Evolutionary conservation across 2,797 vertebrate genomes (phyloP).

Genomic region (Mycteria americana): DNA sequence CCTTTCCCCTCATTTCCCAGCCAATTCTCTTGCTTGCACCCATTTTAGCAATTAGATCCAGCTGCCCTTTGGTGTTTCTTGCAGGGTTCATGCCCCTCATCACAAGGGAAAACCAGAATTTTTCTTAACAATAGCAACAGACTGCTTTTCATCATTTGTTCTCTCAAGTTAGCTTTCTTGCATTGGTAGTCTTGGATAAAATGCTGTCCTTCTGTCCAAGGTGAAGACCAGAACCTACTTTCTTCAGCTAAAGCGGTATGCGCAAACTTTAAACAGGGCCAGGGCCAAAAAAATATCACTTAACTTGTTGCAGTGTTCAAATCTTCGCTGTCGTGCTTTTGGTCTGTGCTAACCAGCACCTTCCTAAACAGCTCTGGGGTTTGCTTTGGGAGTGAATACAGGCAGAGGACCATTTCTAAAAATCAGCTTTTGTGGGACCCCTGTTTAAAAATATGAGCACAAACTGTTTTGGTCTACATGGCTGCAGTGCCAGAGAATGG

Average conservation of each 20-base stretch:
- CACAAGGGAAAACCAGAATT: not conserved
- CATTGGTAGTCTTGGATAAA: not conserved
- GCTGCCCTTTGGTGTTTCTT: not conserved
- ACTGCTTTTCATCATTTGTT: not conserved
- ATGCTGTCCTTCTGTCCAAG: not conserved
- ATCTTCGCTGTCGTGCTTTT: not conserved
- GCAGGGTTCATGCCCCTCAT: rapidly evolving
- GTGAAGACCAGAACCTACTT: not conserved
- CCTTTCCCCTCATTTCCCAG: not conserved
- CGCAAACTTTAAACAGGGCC: not conserved
- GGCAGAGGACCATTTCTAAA: not conserved
- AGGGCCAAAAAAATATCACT: not conserved
- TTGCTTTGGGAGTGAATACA: not conserved
- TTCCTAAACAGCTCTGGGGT: not conserved
- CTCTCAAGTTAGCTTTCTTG: not conserved
- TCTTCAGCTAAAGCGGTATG: not conserved
- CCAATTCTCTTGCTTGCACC: not conserved
- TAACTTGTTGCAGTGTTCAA: not conserved
- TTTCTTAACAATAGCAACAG: not conserved
- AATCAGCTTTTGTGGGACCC: not conserved
- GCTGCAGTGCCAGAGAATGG: not conserved
- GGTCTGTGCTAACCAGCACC: not conserved
- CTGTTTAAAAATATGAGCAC: not conserved
- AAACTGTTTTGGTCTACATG: not conserved
- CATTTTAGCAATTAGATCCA: not conserved